Conservation (phyloP, 2,888 invertebrate species). For the Notodonta ziczac region DNA sequence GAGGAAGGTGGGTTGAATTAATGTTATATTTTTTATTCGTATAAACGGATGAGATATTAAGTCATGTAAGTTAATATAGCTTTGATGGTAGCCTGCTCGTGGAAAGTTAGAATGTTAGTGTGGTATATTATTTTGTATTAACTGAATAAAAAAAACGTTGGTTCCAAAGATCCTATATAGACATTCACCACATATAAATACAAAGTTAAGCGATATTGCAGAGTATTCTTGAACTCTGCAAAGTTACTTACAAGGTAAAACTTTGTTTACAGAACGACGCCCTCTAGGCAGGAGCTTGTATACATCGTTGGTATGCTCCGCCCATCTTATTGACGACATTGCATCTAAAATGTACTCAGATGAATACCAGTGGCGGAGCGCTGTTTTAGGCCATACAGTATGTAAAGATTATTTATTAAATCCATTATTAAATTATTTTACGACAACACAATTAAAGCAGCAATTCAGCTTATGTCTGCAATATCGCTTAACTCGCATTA, state of each 20-base stretch:
- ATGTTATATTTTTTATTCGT: conserved; percentile 13
- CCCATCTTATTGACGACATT: conserved; percentile 53
- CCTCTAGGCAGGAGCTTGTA: conserved; percentile 47
- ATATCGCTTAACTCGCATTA: conserved; percentile 17
- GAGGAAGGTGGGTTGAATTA: conserved; percentile 14
- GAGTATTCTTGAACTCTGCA: conserved; percentile 4
- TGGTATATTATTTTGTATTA: no score
- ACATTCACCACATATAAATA: no score
- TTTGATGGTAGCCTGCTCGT: no score
- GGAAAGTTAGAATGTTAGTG: no score
- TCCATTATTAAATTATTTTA: not conserved
- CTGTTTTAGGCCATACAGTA: conserved; percentile 60
- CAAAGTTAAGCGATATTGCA: conserved; percentile 2
- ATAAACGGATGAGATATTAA: not conserved
- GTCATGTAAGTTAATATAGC: not conserved
- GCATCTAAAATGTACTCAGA: conserved; percentile 49
- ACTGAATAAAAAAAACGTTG: no score
- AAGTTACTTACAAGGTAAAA: conserved; percentile 12
- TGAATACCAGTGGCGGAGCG: conserved; percentile 52
- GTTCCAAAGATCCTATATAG: no score
- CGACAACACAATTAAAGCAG: not conserved
- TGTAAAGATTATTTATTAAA: conserved; percentile 26
- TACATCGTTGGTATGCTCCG: conserved; percentile 49
- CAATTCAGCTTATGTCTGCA: conserved; percentile 17
- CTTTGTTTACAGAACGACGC: conserved; percentile 54